Evolutionary conservation across 2,113 vertebrate genomes (phyloP).

Genomic region (Cavia porcellus): DNA sequence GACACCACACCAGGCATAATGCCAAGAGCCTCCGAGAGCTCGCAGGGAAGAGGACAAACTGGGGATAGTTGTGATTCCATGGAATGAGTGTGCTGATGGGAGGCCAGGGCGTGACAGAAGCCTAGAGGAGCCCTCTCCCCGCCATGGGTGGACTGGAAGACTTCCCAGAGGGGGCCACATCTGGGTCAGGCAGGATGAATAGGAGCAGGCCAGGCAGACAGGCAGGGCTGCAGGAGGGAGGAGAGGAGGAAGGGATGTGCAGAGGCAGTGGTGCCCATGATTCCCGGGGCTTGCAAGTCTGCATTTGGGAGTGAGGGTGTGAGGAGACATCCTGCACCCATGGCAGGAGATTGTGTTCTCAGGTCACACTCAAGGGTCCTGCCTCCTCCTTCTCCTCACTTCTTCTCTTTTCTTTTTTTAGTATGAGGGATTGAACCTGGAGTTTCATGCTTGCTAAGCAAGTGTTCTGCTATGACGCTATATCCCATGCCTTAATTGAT

Average conservation of each 20-base stretch:
- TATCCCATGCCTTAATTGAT: no score
- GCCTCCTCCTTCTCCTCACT: neutral
- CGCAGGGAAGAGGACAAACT: neutral
- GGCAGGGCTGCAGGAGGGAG: neutral
- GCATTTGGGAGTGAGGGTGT: neutral
- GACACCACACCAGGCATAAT: neutral
- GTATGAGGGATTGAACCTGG: neutral
- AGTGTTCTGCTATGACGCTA: neutral
- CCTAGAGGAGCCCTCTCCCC: neutral
- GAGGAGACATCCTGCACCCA: neutral
- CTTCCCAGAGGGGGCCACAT: neutral
- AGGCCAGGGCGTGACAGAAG: neutral
- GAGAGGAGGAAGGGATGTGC: neutral
- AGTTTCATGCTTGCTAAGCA: neutral
- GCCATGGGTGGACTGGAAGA: neutral
- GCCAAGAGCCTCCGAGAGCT: slow-evolving; percentile 54
- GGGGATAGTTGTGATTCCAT: neutral
- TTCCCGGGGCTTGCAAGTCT: neutral
- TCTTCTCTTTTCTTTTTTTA: neutral
- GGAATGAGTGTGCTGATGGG: neutral
- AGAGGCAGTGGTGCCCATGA: neutral
- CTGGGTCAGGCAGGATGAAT: neutral
- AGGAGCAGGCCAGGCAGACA: neutral
- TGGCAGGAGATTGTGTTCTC: neutral
- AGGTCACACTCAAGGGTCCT: fast-evolving